Conservation (phyloP, 30 jellyfish, hydroid and myxozoan species). For the Aurelia sp. region DNA sequence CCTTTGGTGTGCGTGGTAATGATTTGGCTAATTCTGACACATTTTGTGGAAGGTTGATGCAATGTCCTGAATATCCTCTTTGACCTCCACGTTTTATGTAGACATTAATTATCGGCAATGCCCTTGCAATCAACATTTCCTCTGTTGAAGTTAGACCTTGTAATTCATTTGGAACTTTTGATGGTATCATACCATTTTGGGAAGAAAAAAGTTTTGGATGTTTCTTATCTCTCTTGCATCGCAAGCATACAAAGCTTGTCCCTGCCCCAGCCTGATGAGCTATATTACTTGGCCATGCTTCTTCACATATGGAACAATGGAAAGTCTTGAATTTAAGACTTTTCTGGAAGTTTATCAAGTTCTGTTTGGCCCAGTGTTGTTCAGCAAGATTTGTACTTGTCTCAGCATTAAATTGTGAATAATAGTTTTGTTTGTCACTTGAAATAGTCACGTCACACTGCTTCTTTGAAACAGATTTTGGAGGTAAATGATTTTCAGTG, state of each 20-base stretch:
- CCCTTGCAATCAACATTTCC: slow-evolving; percentile 55
- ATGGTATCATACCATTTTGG: slow-evolving; percentile 43
- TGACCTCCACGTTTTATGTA: slow-evolving; percentile 38
- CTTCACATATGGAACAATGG: slow-evolving; percentile 22
- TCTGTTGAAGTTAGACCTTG: slow-evolving; percentile 29
- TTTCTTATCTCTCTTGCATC: slow-evolving; percentile 36
- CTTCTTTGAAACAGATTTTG: background rate
- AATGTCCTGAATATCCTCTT: slow-evolving; percentile 38
- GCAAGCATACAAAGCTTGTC: background rate
- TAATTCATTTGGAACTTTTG: slow-evolving; percentile 2
- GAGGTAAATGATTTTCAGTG: background rate
- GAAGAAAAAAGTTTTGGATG: slow-evolving; percentile 4
- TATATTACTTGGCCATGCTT: slow-evolving; percentile 27
- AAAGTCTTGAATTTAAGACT: background rate
- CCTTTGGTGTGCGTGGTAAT: slow-evolving; percentile 27
- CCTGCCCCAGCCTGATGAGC: background rate
- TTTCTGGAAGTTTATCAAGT: too few relatives aligned
- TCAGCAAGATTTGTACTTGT: background rate
- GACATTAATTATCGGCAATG: slow-evolving; percentile 11
- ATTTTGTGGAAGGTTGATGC: slow-evolving; percentile 22
- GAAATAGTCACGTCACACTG: too few relatives aligned
- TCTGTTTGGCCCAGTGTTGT: slow-evolving; percentile 7
- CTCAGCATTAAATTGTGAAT: background rate
- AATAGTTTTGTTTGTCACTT: background rate
- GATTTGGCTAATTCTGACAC: slow-evolving; percentile 14